Base-by-base conservation (phyloP, 2,113 vertebrate species). In the Macrotis lagotis region DNA sequence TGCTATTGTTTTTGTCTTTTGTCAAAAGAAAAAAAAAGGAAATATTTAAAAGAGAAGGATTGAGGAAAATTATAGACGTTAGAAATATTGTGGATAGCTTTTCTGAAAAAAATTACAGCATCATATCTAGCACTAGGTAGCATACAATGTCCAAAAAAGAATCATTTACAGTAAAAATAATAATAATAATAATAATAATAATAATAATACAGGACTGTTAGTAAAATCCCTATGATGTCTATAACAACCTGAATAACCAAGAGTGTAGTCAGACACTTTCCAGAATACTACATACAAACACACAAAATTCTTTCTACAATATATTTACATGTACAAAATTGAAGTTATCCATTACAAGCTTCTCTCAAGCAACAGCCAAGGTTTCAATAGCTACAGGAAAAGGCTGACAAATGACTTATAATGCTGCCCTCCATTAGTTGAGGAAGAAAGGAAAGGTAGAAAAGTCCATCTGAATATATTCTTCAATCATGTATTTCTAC, bases 331-430 rank as follows among this genome's bases (percentile, higher is more conserved):
- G 6, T n/a, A 44, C 19, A 83, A 16, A 37, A 83, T 22, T 83
- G 66, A n/a, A 83, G 44, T 83, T 83, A 90, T 91, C 50, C 91
- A 19, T 7, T 50, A 47, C 44, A 93, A 94, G 28, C 90, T 93
- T 31, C 93, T 95, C 51, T 47, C 53, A 95, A 93, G 26, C n/a
- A 92, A 51, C 25, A 90, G 28, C 74, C 55, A 89, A 95, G 48
- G 10, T 94, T 24, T 49, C 92, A 92, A 95, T 95, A 52, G 51
- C 11, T 59, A 91, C 0, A 28, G 37, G 90, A 96, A 91, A 50
- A 91, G 47, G 91, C 89, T 92, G 48, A 88, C 83, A 95, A 91
- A 91, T 88, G 93, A 93, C 91, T 66, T 37, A 92, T 88, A 91
- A 49, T 16, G 12, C 50, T 94, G 24, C 90, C 92, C 48, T 31